A percentile compares a stretch with the other conserved stretches of the same genome.
Evolutionary conservation across 1,140 invertebrate genomes (phyloP).

Genomic region (Leucophenga varia): DNA sequence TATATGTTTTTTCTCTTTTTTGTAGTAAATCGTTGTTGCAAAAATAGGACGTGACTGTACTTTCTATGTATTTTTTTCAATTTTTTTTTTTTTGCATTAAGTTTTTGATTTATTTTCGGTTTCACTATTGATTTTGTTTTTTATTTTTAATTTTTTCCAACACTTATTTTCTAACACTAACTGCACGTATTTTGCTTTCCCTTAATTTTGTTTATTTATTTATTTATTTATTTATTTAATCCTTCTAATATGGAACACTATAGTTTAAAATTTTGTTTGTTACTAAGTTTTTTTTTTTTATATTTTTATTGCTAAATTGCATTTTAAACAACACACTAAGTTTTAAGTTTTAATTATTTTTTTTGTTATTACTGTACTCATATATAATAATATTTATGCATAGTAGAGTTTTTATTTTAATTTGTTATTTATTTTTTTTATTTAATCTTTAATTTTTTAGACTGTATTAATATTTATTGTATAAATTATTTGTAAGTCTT

Average conservation of each 20-base stretch:
- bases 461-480: too few species aligned
- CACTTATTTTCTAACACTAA: conserved; percentile 29
- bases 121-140: conserved; percentile 2
- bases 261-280: conserved; percentile 51
- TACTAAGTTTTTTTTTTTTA: conserved; percentile 27
- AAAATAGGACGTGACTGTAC: conserved; percentile 57
- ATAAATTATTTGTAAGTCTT: too few species aligned
- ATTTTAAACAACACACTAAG: too few species aligned
- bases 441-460: conserved; percentile 14
- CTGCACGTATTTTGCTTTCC: conserved; percentile 23
- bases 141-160: conserved; percentile 22
- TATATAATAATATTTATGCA: conserved; percentile 7
- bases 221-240: conserved; percentile 33
- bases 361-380: conserved; percentile 17
- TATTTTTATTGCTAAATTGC: conserved; percentile 16
- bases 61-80: conserved; percentile 32
- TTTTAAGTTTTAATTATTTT: conserved; percentile 36
- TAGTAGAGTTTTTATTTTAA: conserved; percentile 1
- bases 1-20: neutral
- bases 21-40: conserved; percentile 56
- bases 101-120: conserved; percentile 30
- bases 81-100: conserved; percentile 37
- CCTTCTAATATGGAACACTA: conserved; percentile 56
- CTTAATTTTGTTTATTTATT: conserved; percentile 10
- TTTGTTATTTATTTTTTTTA: conserved; percentile 12